A percentile compares a stretch with the other conserved stretches of the same genome.
These are phyloP conservation scores for Aphaenogaster ashmeadi DNA, from an alignment of 1,140 invertebrate genomes.

Conservation along the genomic window DNA sequence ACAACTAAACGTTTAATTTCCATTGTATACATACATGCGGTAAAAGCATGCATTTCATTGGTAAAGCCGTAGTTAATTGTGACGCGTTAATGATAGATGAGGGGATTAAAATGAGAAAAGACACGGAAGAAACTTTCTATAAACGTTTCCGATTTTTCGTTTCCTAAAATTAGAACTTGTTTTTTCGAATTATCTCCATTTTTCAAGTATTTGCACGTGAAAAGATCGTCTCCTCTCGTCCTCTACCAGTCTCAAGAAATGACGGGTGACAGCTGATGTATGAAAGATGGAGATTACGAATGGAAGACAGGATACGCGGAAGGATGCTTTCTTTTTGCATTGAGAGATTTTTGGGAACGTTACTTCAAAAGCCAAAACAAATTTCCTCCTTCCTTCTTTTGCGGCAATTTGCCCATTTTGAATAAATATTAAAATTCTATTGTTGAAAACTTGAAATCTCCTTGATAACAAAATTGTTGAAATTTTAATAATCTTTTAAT, in stretches of 20 bases:
- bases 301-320: constrained; percentile 33
- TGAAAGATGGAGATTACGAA: constrained; percentile 68
- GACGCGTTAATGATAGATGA: neutral
- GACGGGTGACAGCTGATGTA: constrained; percentile 68
- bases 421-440: constrained; percentile 11
- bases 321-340: constrained; percentile 50
- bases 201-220: constrained; percentile 17
- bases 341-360: constrained; percentile 8
- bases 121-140: neutral
- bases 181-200: neutral
- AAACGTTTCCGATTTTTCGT: neutral
- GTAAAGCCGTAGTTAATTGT: neutral
- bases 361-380: constrained; percentile 14
- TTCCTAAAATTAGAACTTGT: constrained; percentile 4
- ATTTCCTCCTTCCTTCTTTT: neutral
- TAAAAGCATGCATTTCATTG: neutral
- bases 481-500: neutral
- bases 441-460: neutral
- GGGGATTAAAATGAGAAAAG: neutral
- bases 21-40: too few species aligned
- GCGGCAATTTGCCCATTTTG: neutral
- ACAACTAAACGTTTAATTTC: neutral
- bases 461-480: neutral
- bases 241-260: constrained; percentile 27
- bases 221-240: constrained; percentile 6